Evolutionary conservation across 2,888 invertebrate genomes (phyloP).

Genomic region (Anthophora plumipes): DNA sequence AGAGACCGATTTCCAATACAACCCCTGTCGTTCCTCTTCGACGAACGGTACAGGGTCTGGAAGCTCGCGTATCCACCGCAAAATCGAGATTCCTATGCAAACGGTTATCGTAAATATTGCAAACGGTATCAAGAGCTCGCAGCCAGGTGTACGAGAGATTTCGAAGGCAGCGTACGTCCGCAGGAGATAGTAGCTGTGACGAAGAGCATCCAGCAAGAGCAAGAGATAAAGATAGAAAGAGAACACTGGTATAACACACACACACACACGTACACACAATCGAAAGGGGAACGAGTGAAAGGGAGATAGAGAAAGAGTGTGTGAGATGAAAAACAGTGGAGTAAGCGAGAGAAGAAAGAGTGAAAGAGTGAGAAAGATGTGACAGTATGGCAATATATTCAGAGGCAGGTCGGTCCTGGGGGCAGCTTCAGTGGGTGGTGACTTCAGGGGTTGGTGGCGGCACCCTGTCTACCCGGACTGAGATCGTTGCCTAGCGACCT

Average conservation of each 20-base stretch:
- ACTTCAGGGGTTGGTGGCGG: conserved; percentile 86
- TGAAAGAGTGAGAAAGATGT: background rate
- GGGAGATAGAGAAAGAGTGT: too few species aligned
- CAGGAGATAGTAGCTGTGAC: conserved; percentile 53
- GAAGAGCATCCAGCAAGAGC: conserved; percentile 39
- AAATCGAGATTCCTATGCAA: conserved; percentile 58
- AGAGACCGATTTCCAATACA: conserved; percentile 29
- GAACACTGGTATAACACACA: too few species aligned
- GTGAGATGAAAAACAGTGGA: conserved; percentile 48
- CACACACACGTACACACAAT: too few species aligned
- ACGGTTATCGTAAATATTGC: conserved; percentile 66
- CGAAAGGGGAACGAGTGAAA: conserved; percentile 53
- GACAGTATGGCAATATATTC: conserved; percentile 39
- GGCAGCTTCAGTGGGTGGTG: conserved; percentile 84
- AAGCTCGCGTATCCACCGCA: conserved; percentile 31
- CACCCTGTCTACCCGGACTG: conserved; percentile 87
- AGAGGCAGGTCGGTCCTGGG: conserved; percentile 52
- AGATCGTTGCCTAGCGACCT: conserved; percentile 84
- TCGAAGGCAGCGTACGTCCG: conserved; percentile 64
- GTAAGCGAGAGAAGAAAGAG: conserved; percentile 74
- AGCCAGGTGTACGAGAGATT: conserved; percentile 64
- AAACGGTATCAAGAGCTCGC: conserved; percentile 52
- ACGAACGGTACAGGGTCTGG: background rate
- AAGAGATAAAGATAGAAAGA: conserved; percentile 75
- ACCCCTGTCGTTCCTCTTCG: background rate